Evolutionary conservation across 2,113 vertebrate species (phyloP).

Genomic region (Gasterosteus aculeatus): DNA sequence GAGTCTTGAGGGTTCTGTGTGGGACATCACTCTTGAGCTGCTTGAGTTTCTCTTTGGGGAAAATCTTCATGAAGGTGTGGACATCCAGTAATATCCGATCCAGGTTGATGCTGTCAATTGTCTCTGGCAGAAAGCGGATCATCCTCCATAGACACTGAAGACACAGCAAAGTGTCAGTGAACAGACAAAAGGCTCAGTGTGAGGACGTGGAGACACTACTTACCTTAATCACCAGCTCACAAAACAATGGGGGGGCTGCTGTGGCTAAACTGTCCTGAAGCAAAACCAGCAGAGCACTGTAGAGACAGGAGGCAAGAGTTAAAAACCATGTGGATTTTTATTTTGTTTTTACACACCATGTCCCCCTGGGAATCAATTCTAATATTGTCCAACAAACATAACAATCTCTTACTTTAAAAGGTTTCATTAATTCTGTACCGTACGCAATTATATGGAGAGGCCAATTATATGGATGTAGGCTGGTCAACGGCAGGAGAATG

Average conservation of each 20-base stretch:
- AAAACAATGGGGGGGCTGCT: conserved; percentile 92
- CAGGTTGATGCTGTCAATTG: conserved; percentile 93
- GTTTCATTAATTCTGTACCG: background rate
- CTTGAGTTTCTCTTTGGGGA: conserved; percentile 97
- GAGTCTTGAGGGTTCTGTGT: conserved; percentile 94
- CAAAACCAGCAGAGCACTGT: conserved; percentile 92
- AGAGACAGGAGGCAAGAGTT: background rate
- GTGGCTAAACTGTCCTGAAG: conserved; percentile 95
- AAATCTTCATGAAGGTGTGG: conserved; percentile 97
- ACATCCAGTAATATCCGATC: conserved; percentile 95
- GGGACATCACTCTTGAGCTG: conserved; percentile 95
- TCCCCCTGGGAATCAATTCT: background rate
- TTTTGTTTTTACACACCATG: background rate
- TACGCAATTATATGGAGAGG: background rate
- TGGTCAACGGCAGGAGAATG: no score
- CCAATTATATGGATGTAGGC: no score
- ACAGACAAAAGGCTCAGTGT: background rate
- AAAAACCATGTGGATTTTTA: background rate
- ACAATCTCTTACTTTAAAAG: background rate
- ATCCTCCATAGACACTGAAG: conserved; percentile 97
- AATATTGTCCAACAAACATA: no score
- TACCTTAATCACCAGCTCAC: conserved; percentile 98
- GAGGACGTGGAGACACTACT: conserved; percentile 6
- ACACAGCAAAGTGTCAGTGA: background rate
- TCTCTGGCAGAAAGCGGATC: conserved; percentile 94